These are phyloP conservation scores for Rhysida immarginata DNA, from an alignment of 1,140 invertebrate genomes.

Conservation along the genomic window DNA sequence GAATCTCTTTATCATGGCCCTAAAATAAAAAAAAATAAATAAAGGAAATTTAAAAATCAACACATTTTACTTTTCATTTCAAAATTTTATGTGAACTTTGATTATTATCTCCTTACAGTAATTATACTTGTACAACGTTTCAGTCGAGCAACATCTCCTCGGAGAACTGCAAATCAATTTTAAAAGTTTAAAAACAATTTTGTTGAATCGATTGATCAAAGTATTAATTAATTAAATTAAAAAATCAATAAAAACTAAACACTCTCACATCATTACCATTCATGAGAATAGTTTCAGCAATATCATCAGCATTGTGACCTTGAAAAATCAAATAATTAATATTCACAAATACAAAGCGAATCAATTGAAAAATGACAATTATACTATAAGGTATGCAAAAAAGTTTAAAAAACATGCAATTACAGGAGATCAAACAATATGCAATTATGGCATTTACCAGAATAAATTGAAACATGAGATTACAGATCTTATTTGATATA, in stretches of 20 bases:
- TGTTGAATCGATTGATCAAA: too few species aligned
- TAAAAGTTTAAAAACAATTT: neutral
- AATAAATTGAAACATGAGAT: too few species aligned
- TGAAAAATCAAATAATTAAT: constrained; percentile 1
- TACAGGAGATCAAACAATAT: too few species aligned
- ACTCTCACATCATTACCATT: constrained; percentile 39
- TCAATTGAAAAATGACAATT: too few species aligned
- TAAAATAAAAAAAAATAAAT: constrained; percentile 32
- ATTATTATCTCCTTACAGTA: too few species aligned
- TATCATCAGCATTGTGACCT: constrained; percentile 99
- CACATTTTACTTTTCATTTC: too few species aligned
- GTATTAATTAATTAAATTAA: neutral
- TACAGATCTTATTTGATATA: too few species aligned
- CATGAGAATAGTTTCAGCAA: constrained; percentile 97
- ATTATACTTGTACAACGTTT: constrained; percentile 76
- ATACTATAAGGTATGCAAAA: too few species aligned
- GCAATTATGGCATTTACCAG: too few species aligned
- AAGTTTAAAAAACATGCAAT: too few species aligned
- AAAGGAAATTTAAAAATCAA: neutral
- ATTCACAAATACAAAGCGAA: too few species aligned
- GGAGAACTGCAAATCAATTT: constrained; percentile 42
- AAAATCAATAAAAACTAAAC: neutral
- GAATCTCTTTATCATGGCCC: constrained; percentile 69
- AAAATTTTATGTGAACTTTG: too few species aligned
- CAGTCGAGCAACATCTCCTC: constrained; percentile 89